These are phyloP conservation scores for Euwallacea similis DNA, from an alignment of 1,140 invertebrate genomes.

Conservation along the genomic window DNA sequence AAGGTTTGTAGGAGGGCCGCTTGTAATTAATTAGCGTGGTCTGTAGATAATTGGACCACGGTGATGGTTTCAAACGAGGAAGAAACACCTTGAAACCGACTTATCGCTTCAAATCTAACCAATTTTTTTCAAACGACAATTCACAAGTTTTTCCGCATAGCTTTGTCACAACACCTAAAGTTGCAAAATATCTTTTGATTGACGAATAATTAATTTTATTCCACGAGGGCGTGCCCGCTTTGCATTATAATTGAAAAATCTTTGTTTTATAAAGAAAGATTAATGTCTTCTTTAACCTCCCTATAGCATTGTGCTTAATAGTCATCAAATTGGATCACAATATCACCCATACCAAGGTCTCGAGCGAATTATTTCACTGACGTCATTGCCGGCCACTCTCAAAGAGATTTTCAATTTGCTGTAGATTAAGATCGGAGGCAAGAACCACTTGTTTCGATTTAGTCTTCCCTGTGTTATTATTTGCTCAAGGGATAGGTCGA, in stretches of 20 bases:
- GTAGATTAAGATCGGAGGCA: constrained; percentile 1
- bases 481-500: neutral
- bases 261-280: no score
- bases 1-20: neutral
- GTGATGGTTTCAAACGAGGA: neutral
- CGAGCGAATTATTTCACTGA: neutral
- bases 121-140: neutral
- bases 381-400: neutral
- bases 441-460: neutral
- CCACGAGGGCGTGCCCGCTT: no score
- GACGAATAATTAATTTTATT: no score
- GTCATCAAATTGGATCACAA: no score
- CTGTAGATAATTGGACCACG: neutral
- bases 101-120: neutral
- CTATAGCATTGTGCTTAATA: no score
- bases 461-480: neutral
- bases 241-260: no score
- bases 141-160: neutral
- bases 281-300: no score
- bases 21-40: neutral
- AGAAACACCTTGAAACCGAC: neutral
- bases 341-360: neutral
- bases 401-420: constrained; percentile 2
- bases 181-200: no score
- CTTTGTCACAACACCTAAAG: no score